phyloP scores from a whole-genome alignment of 2,888 invertebrate species.

The Scaptomyza cyrtandrae region DNA sequence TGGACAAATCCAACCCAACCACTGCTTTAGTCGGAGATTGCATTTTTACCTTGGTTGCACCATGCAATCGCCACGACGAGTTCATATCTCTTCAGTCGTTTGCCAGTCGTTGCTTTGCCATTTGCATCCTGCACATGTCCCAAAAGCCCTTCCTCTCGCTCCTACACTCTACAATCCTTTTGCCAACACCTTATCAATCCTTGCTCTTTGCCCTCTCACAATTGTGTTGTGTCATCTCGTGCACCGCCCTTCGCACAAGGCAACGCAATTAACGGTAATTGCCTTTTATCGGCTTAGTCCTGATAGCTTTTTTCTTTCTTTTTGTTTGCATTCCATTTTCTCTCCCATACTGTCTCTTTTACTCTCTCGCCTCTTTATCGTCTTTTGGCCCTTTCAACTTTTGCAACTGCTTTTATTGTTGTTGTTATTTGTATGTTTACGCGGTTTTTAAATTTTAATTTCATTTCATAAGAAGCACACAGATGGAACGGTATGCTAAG shows the following conservation, averaged over 20 bases:
- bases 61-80: slow-evolving; percentile 50
- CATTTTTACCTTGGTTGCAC: slow-evolving; percentile 28
- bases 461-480: slow-evolving; percentile 70
- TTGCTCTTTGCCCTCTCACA: slow-evolving; percentile 36
- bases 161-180: background rate
- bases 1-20: slow-evolving; percentile 26
- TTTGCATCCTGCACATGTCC: slow-evolving; percentile 71
- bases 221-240: slow-evolving; percentile 53
- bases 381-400: slow-evolving; percentile 10
- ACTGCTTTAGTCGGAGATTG: slow-evolving; percentile 4
- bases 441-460: slow-evolving; percentile 79
- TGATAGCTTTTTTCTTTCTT: slow-evolving; percentile 70
- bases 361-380: background rate
- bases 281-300: slow-evolving; percentile 80
- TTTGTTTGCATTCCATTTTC: slow-evolving; percentile 32
- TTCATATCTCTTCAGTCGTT: slow-evolving; percentile 67
- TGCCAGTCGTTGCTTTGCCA: slow-evolving; percentile 37
- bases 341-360: background rate
- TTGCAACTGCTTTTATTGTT: slow-evolving; percentile 32
- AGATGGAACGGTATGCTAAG: background rate
- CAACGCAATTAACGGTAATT: slow-evolving; percentile 80
- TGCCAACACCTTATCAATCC: slow-evolving; percentile 15
- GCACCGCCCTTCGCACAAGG: slow-evolving; percentile 53
- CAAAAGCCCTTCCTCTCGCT: slow-evolving; percentile 1
- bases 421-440: slow-evolving; percentile 71